These are phyloP conservation scores for Chelonia mydas DNA, from an alignment of 2,797 vertebrate genomes.

Conservation along the genomic window DNA sequence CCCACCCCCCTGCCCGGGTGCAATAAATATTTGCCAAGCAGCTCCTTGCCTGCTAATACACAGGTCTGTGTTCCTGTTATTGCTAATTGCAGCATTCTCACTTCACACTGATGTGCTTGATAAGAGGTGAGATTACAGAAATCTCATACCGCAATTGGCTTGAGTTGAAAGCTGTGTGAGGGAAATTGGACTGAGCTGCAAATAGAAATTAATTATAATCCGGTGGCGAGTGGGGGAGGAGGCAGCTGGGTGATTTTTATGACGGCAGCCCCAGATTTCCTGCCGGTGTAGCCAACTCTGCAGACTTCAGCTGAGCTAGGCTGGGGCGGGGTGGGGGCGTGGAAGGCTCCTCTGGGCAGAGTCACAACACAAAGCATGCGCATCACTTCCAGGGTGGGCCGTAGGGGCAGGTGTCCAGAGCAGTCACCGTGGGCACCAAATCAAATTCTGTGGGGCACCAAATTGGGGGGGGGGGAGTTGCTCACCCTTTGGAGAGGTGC, in stretches of 20 bases:
- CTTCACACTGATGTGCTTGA: constrained; percentile 6
- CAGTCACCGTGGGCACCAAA: neutral
- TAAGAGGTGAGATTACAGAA: constrained; percentile 49
- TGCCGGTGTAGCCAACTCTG: neutral
- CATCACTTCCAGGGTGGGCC: neutral
- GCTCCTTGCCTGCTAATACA: constrained; percentile 9
- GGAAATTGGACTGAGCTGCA: constrained; percentile 41
- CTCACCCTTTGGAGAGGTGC: neutral
- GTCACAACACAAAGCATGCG: neutral
- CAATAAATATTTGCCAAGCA: neutral
- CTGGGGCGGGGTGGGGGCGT: rapidly evolving
- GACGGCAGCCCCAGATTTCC: neutral
- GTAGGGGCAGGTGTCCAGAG: neutral
- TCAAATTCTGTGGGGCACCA: neutral
- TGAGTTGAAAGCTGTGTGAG: neutral
- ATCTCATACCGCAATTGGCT: neutral
- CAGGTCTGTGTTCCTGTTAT: neutral
- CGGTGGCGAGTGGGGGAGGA: neutral
- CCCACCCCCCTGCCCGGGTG: neutral
- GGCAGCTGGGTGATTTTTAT: neutral
- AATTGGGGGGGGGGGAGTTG: neutral
- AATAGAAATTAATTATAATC: constrained; percentile 56
- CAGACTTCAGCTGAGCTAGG: neutral
- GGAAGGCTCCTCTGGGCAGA: neutral
- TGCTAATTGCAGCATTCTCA: constrained; percentile 49